Conservation (phyloP, 2,113 vertebrate genomes). For the Protobothrops mucrosquamatus region DNA sequence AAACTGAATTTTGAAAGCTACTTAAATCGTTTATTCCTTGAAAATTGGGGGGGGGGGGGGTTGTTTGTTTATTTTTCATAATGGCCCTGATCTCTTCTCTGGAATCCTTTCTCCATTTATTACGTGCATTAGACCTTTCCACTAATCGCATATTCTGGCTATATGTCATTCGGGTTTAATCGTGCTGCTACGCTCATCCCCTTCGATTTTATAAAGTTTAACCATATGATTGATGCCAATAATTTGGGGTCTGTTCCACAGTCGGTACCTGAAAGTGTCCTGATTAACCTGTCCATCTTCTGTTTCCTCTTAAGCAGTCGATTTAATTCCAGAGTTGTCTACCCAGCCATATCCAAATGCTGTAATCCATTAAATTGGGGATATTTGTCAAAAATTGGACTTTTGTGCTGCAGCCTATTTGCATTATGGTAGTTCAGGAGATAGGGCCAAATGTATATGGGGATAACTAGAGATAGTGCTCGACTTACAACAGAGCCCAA, state of each 20-base stretch:
- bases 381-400: neutral
- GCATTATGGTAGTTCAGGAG: neutral
- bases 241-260: neutral
- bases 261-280: neutral
- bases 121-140: neutral
- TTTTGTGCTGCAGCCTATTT: neutral
- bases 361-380: neutral
- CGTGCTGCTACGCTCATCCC: too few relatives aligned
- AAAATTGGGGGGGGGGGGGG: neutral
- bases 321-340: neutral
- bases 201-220: neutral
- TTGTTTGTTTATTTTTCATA: neutral
- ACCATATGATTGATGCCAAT: neutral
- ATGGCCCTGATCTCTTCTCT: neutral
- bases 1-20: neutral
- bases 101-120: neutral
- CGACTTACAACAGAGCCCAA: neutral
- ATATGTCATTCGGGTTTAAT: neutral
- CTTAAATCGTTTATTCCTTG: neutral
- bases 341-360: neutral
- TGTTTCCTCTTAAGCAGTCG: neutral
- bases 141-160: neutral
- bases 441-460: neutral
- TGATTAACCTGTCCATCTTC: neutral
- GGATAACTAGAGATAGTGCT: neutral